Conservation (phyloP, 2,797 vertebrate genomes). For the Girardinus metallicus region DNA sequence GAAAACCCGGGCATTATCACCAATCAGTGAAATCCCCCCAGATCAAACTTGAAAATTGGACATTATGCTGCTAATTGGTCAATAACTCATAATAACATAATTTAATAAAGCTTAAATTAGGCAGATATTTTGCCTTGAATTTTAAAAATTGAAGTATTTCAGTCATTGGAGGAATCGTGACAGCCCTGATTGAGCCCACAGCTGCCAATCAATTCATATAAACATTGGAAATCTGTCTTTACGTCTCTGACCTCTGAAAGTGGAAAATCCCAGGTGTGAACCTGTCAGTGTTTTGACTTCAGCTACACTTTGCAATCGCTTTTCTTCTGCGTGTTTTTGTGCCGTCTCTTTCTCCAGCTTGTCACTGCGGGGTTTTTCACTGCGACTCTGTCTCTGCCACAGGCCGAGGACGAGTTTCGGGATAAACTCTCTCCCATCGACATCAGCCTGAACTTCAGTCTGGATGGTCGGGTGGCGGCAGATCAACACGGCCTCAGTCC, state of each 20-base stretch:
- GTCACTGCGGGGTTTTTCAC: neutral
- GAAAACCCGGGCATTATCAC: no score
- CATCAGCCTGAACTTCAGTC: conserved; percentile 88
- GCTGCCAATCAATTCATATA: neutral
- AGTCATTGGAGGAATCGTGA: no score
- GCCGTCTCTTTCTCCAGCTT: neutral
- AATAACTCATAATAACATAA: no score
- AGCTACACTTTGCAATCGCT: neutral
- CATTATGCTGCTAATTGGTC: no score
- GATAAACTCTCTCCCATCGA: conserved; percentile 93
- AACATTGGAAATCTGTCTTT: no score
- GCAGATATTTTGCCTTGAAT: no score
- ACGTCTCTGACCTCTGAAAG: no score
- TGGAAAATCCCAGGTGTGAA: no score
- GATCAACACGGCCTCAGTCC: conserved; percentile 85
- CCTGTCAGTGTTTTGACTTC: neutral
- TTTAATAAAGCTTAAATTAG: no score
- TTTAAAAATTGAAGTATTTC: no score
- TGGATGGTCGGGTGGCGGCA: conserved; percentile 82
- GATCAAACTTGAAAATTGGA: no score
- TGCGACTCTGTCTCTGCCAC: neutral
- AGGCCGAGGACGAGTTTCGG: conserved; percentile 91
- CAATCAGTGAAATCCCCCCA: no score
- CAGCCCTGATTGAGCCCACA: neutral
- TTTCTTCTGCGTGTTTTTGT: neutral